Conservation (phyloP, 2,113 vertebrate genomes). For the Empidonax traillii region DNA sequence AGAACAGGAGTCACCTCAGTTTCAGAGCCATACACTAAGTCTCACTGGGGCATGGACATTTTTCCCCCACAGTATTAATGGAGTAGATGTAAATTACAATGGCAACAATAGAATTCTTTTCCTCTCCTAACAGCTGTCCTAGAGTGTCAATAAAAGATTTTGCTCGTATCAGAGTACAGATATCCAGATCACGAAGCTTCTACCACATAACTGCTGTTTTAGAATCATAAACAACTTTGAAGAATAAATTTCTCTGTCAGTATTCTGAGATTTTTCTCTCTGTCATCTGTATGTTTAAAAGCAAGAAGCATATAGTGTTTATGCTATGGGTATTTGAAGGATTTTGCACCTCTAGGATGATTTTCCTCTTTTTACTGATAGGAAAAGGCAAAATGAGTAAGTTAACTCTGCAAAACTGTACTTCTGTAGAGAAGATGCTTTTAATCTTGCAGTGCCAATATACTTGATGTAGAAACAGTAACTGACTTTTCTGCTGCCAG, state of each 20-base stretch:
- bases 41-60: neutral
- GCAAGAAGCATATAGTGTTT: neutral
- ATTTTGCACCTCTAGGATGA: neutral
- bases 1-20: neutral
- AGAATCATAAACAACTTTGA: neutral
- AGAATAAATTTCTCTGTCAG: neutral
- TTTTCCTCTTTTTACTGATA: neutral
- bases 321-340: neutral
- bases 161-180: neutral
- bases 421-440: neutral
- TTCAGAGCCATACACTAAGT: neutral
- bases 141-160: neutral
- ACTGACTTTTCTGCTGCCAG: neutral
- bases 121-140: neutral
- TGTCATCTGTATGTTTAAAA: neutral
- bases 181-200: neutral
- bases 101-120: neutral
- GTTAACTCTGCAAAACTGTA: neutral
- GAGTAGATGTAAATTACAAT: neutral
- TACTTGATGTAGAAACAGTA: neutral
- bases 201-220: neutral
- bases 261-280: neutral
- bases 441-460: neutral
- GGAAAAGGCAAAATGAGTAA: neutral
- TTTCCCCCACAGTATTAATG: neutral